Percentiles rank a stretch among this genome's conserved stretches.
phyloP scores from a whole-genome alignment of 1,140 invertebrate genomes.

The Anastrepha obliqua region DNA sequence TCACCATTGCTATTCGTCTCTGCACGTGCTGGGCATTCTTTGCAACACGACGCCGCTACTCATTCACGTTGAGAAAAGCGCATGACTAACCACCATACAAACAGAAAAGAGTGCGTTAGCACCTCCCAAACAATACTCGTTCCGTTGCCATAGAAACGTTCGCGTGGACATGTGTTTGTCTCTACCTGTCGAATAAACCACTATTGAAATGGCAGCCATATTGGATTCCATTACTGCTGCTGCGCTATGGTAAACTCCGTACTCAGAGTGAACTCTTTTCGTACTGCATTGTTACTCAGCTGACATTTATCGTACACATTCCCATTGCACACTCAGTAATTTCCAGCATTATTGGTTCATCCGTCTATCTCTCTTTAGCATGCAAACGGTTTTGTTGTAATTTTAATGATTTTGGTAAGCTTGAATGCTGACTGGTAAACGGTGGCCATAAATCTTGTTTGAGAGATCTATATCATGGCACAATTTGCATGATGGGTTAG shows the following conservation, averaged over 20 bases:
- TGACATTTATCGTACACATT: too few species aligned
- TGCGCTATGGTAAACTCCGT: slow-evolving; percentile 53
- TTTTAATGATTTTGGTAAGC: neutral
- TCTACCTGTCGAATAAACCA: slow-evolving; percentile 7
- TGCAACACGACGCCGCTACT: neutral
- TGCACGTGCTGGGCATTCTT: neutral
- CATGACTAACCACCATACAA: slow-evolving; percentile 14
- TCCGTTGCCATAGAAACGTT: neutral
- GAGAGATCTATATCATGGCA: slow-evolving; percentile 9
- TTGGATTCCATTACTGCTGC: slow-evolving; percentile 71
- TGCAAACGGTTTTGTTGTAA: neutral
- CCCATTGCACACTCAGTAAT: too few species aligned
- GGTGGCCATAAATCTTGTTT: neutral
- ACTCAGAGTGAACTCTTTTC: neutral
- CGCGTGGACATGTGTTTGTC: neutral
- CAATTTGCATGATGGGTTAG: neutral
- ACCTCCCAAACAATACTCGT: slow-evolving; percentile 14
- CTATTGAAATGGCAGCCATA: slow-evolving; percentile 65
- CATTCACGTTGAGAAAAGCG: neutral
- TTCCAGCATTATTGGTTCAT: too few species aligned
- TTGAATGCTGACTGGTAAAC: neutral
- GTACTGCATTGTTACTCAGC: neutral
- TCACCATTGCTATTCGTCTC: neutral
- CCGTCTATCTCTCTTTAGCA: slow-evolving; percentile 7
- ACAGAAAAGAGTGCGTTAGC: neutral